phyloP scores from a whole-genome alignment of 1,140 invertebrate species.

The Euwallacea fornicatus region DNA sequence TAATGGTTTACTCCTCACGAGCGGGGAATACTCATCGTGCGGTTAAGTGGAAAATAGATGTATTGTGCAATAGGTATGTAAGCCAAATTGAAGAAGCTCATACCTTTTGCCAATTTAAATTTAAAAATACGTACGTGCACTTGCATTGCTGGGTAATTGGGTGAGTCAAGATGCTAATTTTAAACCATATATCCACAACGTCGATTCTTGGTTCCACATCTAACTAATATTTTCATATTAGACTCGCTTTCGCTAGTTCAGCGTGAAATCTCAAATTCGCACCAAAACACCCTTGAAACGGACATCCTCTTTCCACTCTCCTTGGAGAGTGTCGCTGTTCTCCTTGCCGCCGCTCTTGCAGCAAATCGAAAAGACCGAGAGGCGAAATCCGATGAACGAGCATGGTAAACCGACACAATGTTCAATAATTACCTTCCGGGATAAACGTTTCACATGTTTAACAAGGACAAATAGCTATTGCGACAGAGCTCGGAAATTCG shows the following conservation, averaged over 20 bases:
- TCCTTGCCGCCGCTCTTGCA: not conserved
- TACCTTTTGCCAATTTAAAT: constrained; percentile 7
- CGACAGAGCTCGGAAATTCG: not conserved
- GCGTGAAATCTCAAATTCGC: not conserved
- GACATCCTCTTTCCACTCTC: not conserved
- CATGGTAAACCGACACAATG: not conserved
- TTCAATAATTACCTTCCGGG: not conserved
- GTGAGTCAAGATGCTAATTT: not conserved
- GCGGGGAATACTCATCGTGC: not conserved
- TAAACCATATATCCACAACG: not conserved
- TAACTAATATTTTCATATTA: not conserved
- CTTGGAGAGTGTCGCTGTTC: not conserved
- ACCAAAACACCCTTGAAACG: not conserved
- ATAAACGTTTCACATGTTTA: not conserved
- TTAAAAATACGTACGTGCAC: not conserved
- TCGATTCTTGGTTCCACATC: not conserved
- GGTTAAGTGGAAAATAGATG: not conserved
- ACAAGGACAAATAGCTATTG: not conserved
- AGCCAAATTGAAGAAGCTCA: not conserved
- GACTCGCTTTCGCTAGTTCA: not conserved
- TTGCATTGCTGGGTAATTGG: not conserved
- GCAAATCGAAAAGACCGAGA: not conserved
- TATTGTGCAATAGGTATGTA: not conserved
- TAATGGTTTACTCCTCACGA: no score
- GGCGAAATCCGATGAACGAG: not conserved